These are phyloP conservation scores for Agriopis marginaria DNA, from an alignment of 2,888 invertebrate genomes.

Conservation along the genomic window DNA sequence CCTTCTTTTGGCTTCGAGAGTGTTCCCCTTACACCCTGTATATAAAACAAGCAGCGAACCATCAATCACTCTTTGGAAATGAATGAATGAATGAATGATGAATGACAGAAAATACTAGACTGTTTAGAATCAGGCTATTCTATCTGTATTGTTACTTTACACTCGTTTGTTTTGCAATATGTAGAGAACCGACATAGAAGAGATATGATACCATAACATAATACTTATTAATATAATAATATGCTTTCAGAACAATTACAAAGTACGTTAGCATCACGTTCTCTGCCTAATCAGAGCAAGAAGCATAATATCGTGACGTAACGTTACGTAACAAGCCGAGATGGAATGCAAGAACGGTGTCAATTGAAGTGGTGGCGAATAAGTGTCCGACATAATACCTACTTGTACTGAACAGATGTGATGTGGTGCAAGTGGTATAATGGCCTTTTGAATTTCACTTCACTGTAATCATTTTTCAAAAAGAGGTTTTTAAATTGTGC, in stretches of 20 bases:
- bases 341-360: conserved; percentile 45
- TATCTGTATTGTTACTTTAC: no score
- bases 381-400: conserved; percentile 21
- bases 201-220: conserved; percentile 4
- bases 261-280: conserved; percentile 17
- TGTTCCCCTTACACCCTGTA: no score
- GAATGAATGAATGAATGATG: no score
- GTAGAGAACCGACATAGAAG: neutral
- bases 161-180: neutral
- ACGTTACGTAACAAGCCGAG: conserved; percentile 38
- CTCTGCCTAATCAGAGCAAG: conserved; percentile 36
- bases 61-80: no score
- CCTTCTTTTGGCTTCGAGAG: no score
- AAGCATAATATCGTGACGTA: conserved; percentile 39
- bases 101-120: no score
- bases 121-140: no score
- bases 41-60: no score
- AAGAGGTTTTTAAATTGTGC: no score
- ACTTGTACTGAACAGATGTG: neutral
- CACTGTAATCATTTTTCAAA: neutral
- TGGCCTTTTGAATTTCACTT: neutral
- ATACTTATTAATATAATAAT: conserved; percentile 10
- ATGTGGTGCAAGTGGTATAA: neutral
- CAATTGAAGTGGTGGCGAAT: conserved; percentile 34
- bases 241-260: conserved; percentile 24